Conservation (phyloP, 1,140 invertebrate genomes). For the Chionoecetes opilio region DNA sequence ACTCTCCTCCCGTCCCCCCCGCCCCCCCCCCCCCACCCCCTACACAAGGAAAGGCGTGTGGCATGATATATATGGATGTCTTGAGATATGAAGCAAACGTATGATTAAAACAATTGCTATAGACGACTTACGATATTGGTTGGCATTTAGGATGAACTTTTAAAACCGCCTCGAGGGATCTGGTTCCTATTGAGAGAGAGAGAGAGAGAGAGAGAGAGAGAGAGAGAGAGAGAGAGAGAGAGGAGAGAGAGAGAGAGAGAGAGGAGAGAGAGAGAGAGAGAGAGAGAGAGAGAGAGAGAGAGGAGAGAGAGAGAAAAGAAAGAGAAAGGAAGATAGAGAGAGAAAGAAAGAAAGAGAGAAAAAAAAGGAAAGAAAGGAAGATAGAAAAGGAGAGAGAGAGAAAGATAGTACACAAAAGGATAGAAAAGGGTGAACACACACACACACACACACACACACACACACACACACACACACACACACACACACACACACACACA, state of each 20-base stretch:
- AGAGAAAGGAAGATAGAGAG: no score
- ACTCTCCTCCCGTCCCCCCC: no score
- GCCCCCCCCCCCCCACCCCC: no score
- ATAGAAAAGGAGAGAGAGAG: neutral
- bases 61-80: no score
- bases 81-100: no score
- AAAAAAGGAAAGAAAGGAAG: slow-evolving; percentile 43
- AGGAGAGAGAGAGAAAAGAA: neutral
- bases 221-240: slow-evolving; percentile 48
- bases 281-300: slow-evolving; percentile 31
- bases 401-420: neutral
- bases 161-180: no score
- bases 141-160: no score
- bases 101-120: no score
- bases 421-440: slow-evolving; percentile 13
- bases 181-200: slow-evolving; percentile 10
- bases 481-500: slow-evolving; percentile 56
- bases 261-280: neutral
- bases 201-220: slow-evolving; percentile 48
- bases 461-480: slow-evolving; percentile 56
- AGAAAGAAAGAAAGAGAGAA: no score
- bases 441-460: slow-evolving; percentile 53
- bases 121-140: no score
- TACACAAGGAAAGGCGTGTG: no score
- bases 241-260: slow-evolving; percentile 36